A percentile compares a stretch with the other conserved stretches of the same genome.
These are phyloP conservation scores for Xenopus tropicalis DNA, from an alignment of 2,113 vertebrate species.

Conservation along the genomic window DNA sequence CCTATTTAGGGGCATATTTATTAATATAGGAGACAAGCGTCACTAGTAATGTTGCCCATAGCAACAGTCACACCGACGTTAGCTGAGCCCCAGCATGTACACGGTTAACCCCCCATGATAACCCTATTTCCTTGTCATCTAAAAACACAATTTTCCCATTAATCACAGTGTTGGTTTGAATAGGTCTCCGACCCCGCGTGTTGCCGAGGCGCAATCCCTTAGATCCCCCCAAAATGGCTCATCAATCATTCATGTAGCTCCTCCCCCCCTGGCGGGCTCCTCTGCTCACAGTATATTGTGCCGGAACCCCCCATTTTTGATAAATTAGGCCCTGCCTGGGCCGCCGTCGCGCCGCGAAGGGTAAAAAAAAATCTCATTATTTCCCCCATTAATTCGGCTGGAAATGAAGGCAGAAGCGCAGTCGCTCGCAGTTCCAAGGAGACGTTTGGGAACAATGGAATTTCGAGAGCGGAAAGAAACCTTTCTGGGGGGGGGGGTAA, in stretches of 20 bases:
- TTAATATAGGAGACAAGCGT: too few relatives aligned
- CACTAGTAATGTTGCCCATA: too few relatives aligned
- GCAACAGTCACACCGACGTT: too few relatives aligned
- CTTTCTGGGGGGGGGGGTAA: too few relatives aligned
- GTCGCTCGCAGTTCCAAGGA: neutral
- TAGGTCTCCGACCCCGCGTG: slow-evolving; percentile 28
- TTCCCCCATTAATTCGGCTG: slow-evolving; percentile 19
- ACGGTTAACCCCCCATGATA: slow-evolving; percentile 37
- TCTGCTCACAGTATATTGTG: slow-evolving; percentile 42
- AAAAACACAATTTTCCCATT: slow-evolving; percentile 40
- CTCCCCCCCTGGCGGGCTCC: slow-evolving; percentile 4
- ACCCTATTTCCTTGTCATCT: slow-evolving; percentile 34
- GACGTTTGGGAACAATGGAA: neutral
- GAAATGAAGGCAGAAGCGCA: neutral
- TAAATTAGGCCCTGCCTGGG: slow-evolving; percentile 28
- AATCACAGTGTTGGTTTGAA: slow-evolving; percentile 32
- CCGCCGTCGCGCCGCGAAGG: neutral
- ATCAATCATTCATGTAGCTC: slow-evolving; percentile 40
- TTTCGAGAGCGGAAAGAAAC: too few relatives aligned
- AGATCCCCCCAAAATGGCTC: slow-evolving; percentile 27
- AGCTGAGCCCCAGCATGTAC: neutral
- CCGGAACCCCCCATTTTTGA: slow-evolving; percentile 31
- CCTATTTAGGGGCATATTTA: too few relatives aligned
- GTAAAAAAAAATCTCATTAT: slow-evolving; percentile 35
- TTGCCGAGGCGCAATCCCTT: slow-evolving; percentile 25